These are phyloP conservation scores for Timema podura DNA, from an alignment of 2,888 invertebrate genomes.

Conservation along the genomic window DNA sequence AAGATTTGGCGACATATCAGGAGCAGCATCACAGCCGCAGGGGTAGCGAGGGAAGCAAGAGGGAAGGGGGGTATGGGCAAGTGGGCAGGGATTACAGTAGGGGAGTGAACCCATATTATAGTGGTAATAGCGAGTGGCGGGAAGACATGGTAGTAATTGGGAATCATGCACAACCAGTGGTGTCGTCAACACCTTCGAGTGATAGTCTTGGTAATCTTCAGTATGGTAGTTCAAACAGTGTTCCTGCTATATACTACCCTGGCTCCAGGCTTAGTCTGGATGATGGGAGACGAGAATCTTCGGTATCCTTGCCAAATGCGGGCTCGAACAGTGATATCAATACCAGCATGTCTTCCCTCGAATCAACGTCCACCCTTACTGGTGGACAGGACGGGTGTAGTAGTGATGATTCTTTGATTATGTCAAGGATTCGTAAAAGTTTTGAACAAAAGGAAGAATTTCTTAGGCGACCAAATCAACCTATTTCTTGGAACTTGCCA, in stretches of 20 bases:
- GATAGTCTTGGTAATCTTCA: not conserved
- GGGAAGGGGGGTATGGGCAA: not conserved
- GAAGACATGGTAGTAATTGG: not conserved
- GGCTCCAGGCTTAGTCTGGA: constrained; percentile 49
- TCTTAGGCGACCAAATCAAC: constrained; percentile 66
- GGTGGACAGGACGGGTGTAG: constrained; percentile 25
- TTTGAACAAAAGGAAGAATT: constrained; percentile 89
- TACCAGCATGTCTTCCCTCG: constrained; percentile 64
- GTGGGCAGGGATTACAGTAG: not conserved
- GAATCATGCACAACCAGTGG: not conserved
- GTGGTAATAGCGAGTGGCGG: not conserved
- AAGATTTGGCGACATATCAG: constrained; percentile 1
- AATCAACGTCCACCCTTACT: constrained; percentile 42
- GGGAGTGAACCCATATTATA: not conserved
- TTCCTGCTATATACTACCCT: not conserved
- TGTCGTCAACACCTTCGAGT: not conserved
- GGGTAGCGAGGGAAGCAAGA: not conserved
- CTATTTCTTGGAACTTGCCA: constrained; percentile 42
- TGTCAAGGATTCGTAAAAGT: constrained; percentile 71
- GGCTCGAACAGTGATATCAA: constrained; percentile 46
- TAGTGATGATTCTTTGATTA: constrained; percentile 63
- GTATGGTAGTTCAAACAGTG: constrained; percentile 3
- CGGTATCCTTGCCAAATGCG: constrained; percentile 50
- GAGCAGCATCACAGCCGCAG: constrained; percentile 18
- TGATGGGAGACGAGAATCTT: constrained; percentile 54